Evolutionary conservation across 1,140 invertebrate species (phyloP).

Genomic region (Diploscapter pachys): DNA sequence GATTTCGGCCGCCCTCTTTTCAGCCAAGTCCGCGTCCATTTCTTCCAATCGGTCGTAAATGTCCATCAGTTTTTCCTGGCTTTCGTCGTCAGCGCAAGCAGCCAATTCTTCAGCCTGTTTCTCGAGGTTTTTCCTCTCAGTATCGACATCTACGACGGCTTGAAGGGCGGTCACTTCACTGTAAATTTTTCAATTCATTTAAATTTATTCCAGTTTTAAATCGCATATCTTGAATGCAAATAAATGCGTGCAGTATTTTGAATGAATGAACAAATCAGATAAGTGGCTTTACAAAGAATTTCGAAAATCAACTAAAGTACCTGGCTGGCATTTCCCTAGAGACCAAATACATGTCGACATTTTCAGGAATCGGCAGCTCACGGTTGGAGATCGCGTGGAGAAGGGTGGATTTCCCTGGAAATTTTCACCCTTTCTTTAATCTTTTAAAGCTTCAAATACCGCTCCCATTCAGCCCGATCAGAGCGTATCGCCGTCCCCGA

Average conservation of each 20-base stretch:
- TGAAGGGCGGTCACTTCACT: constrained; percentile 79
- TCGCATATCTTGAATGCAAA: too few species aligned
- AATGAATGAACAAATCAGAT: too few species aligned
- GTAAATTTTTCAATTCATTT: too few species aligned
- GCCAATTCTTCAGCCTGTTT: constrained; percentile 85
- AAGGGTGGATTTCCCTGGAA: constrained; percentile 81
- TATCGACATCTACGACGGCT: constrained; percentile 96
- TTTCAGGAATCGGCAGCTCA: constrained; percentile 90
- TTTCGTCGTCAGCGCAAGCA: constrained; percentile 80
- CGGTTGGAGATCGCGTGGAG: constrained; percentile 83
- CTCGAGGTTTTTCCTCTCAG: constrained; percentile 85
- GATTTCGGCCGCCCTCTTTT: constrained; percentile 86
- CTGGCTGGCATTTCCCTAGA: constrained; percentile 90
- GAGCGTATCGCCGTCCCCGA: constrained; percentile 89
- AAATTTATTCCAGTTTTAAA: too few species aligned
- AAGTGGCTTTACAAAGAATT: too few species aligned
- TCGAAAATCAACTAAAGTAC: too few species aligned
- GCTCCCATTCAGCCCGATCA: constrained; percentile 92
- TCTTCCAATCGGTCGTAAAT: constrained; percentile 96
- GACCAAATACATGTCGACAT: constrained; percentile 96
- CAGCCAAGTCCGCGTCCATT: constrained; percentile 88
- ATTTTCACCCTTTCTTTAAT: constrained; percentile 5
- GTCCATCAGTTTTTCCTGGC: constrained; percentile 92
- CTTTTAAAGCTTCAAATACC: constrained; percentile 66
- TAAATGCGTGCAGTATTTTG: too few species aligned